Base-by-base conservation (phyloP, 2,888 invertebrate genomes). In the Clunio marinus region DNA sequence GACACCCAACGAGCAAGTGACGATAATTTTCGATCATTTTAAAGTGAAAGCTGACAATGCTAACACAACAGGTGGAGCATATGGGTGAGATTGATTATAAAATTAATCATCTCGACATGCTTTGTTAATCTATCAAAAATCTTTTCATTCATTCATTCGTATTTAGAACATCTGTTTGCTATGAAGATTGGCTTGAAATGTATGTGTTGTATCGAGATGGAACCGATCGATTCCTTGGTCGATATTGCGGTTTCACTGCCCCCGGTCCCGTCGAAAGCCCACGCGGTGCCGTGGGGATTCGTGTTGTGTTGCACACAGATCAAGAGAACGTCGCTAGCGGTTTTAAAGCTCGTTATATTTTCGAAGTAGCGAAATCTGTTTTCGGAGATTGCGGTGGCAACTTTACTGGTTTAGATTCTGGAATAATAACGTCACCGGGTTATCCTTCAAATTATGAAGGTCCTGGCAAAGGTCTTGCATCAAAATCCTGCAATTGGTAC, bases 231-330 rank as follows among this genome's bases (percentile, higher is more conserved):
- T 83, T 93, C 75, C 86, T 96, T 71, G 95, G 94, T 62, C 87
- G 94, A 71, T 97, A 96, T 83, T 98, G 98, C 81, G 89, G 91
- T 71, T 83, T 84, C 74, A 89, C 92, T 71, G 89, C 93, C 67
- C 98, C 98, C 10, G 98, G 97, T 57, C 98, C 98, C 55, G 88
- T 96, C 73, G 92, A 96, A 80, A 95, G 96, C 68, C 91, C 91
- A 74, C 86, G 89, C 71, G 93, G 94, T 22, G 91, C 95, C 46
- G 86, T 88, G 70, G 93, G 93, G 41, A 84, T 98, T 72, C 89
- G 93, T 75, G 86, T 97, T 70, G 84, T 94, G 69, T 84, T 98
- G 74, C 91, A 92, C 76, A 92, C 97, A 32, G 91, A 97, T 77
- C 83, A 84, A 27, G 88, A 89, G 72, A 88, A 88, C 69, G 94